Evolutionary conservation across 2,113 vertebrate species (phyloP), one percentile per base, ranked within the genome.

Genomic region (Talpa occidentalis): DNA sequence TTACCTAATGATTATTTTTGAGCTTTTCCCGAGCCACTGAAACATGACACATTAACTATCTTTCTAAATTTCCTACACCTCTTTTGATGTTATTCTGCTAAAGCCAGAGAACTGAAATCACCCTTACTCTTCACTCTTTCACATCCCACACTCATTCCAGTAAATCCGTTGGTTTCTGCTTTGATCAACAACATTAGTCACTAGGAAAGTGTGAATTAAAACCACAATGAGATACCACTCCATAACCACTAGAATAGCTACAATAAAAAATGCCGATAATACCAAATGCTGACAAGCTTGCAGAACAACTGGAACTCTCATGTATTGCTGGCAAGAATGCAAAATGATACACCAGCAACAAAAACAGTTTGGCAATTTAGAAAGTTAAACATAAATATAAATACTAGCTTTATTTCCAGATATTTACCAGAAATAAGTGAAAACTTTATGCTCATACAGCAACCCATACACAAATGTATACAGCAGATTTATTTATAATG

Each of bases 51-150:
- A 83, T 82, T 69, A 85, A 59, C 54, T 67, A 30, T 90, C 10
- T 81, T 96, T 96, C 73, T 91, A 70, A 83, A 89, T 72, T 93
- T 40, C 88, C 62, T 70, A 40, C 32, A 74, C 28, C 40, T 92
- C 76, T 88, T 93, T 81, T 64, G 69, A 3, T 95, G 40, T 81
- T 73, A 93, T 37, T 79, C 95, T 78, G 19, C 22, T 94, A 56
- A 77, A 28, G 70, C 37, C 60, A 72, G 56, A 95, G 52, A 79
- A 35, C 67, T 88, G 59, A 85, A 90, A 85, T 90, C 40, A 60
- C 56, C 47, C 24, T 94, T 90, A 94, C 64, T 87, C 64, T 21
- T 92, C 60, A 54, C 42, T 92, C 30, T 86, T 91, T 94, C 83
- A 92, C 54, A 89, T 67, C 32, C 64, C 49, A 62, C 1, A 82